These are phyloP conservation scores for Scaeva pyrastri DNA, from an alignment of 2,888 invertebrate genomes.

Conservation along the genomic window DNA sequence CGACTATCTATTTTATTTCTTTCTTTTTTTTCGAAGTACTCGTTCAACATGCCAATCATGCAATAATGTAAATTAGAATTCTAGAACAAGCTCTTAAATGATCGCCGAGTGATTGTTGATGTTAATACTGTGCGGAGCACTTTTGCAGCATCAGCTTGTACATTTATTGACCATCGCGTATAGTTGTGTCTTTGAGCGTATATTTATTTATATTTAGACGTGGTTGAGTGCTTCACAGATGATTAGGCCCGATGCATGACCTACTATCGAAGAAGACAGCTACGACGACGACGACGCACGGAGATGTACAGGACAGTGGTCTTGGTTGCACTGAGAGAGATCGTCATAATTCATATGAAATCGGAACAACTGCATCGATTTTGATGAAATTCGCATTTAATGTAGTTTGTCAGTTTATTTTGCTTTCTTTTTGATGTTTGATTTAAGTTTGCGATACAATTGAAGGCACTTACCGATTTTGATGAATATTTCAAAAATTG, in stretches of 20 bases:
- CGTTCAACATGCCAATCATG: conserved; percentile 58
- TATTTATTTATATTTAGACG: conserved; percentile 36
- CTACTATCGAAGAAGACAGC: conserved; percentile 49
- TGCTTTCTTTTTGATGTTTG: too few relatives aligned
- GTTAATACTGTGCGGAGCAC: conserved; percentile 31
- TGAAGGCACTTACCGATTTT: too few relatives aligned
- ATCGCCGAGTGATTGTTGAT: conserved; percentile 42
- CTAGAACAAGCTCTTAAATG: conserved; percentile 62
- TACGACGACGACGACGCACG: neutral
- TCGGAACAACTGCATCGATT: too few relatives aligned
- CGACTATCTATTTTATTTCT: conserved; percentile 30
- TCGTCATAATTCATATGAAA: too few relatives aligned
- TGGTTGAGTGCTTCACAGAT: conserved; percentile 60
- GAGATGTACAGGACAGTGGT: too few relatives aligned
- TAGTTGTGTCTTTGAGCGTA: conserved; percentile 2
- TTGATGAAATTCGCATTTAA: too few relatives aligned
- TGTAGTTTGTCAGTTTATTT: too few relatives aligned
- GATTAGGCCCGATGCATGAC: conserved; percentile 66
- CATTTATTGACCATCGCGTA: neutral
- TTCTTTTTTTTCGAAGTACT: conserved; percentile 46
- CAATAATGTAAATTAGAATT: conserved; percentile 71
- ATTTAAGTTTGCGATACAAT: too few relatives aligned
- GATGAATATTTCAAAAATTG: too few relatives aligned
- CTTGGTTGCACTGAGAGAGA: too few relatives aligned
- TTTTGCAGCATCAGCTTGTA: conserved; percentile 19